Conservation (phyloP, 1,140 invertebrate species). For the Meloidogyne exigua region DNA sequence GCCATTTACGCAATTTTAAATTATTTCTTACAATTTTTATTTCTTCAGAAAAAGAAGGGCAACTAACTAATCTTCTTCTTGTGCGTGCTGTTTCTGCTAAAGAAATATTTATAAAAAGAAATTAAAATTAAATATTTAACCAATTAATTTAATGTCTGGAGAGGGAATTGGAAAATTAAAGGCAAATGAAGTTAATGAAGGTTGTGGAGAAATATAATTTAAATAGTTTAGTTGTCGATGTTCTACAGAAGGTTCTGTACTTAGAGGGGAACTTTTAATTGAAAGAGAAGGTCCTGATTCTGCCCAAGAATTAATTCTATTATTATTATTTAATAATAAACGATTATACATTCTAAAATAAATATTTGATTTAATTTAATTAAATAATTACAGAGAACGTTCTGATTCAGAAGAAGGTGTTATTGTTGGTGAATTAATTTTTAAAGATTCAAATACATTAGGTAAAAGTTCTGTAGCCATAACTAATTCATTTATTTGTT, state of each 20-base stretch:
- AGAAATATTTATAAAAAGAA: not conserved
- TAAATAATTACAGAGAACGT: constrained; percentile 3
- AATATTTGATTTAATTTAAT: not conserved
- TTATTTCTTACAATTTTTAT: not conserved
- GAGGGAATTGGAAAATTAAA: constrained; percentile 49
- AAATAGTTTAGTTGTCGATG: constrained; percentile 51
- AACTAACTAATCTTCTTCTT: constrained; percentile 41
- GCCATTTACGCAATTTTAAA: constrained; percentile 24
- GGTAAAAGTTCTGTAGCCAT: constrained; percentile 8
- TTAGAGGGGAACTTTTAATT: constrained; percentile 48
- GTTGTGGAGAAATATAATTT: constrained; percentile 50
- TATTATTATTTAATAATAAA: constrained; percentile 20
- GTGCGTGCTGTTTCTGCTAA: constrained; percentile 33
- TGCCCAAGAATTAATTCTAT: constrained; percentile 39
- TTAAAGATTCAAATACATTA: constrained; percentile 5
- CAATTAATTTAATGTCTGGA: constrained; percentile 50
- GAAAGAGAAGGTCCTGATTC: constrained; percentile 31
- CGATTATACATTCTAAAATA: constrained; percentile 43
- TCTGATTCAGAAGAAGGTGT: constrained; percentile 24
- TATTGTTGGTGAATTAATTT: constrained; percentile 18
- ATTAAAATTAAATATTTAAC: constrained; percentile 23
- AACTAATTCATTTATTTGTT: not conserved
- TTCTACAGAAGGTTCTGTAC: constrained; percentile 56
- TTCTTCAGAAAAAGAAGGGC: constrained; percentile 25
- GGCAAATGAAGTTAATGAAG: constrained; percentile 55